Evolutionary conservation across 2,888 invertebrate species (phyloP), one percentile per base, ranked within the genome.

Genomic region (Allophyes oxyacanthae): DNA sequence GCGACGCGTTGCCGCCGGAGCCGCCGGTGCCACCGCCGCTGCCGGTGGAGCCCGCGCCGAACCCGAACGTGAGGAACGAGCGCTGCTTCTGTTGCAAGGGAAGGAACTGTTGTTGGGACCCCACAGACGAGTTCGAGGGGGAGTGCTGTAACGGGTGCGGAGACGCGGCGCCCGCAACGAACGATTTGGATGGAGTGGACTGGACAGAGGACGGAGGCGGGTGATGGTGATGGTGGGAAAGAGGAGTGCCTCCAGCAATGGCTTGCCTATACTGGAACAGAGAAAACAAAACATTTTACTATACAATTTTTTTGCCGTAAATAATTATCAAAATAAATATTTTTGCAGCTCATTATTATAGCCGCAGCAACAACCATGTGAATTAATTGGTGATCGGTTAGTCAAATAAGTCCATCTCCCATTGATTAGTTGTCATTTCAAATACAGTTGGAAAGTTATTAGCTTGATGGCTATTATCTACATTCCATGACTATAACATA

Each of bases 61-160:
- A 99, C 37, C 99, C 99, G 94, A 99, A 99, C 70, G 99, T 99
- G 79, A 99, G 96, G 95, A 99, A 99, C 76, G 99, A 99, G 77
- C 99, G 97, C 95, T 99, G 99, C 94, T 98, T 98, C 97, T 98
- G 98, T 97, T 98, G 98, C 84, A 98, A 95, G 83, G 95, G 96
- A 82, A 95, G 92, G 91, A 93, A 94, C 82, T 94, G 94, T 84
- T 91, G 86, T 78, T 92, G 92, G 71, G 92, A 92, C 53, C 92
- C 90, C 81, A 93, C 92, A 4, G 93, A 94, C 56, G 94, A 92
- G 81, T 91, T 93, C 49, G 92, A 90, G 44, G 94, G 90, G 66
- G 95, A 90, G 79, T 91, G 91, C 62, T 91, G 92, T 51, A 94
- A 77, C 26, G 89, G 83, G 72, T 87, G 88, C 26, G 89, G 87